Percentiles rank a stretch among this genome's conserved stretches.
These are phyloP conservation scores for Distichodus sexfasciatus DNA, from an alignment of 2,797 vertebrate species.

Conservation along the genomic window DNA sequence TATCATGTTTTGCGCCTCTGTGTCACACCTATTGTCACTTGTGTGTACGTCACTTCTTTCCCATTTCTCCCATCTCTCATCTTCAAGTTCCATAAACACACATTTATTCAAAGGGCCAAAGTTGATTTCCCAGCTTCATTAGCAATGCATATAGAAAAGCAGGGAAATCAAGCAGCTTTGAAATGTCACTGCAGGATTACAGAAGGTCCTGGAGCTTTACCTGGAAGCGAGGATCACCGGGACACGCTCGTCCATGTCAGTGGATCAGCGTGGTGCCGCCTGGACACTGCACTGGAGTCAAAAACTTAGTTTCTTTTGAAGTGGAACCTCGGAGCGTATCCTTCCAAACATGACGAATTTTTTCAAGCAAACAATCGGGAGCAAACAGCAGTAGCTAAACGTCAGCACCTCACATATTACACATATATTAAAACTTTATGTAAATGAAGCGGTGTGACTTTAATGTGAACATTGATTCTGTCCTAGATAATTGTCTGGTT, in stretches of 20 bases:
- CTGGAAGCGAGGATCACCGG: conserved; percentile 30
- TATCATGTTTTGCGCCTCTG: too few relatives aligned
- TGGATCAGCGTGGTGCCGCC: conserved; percentile 32
- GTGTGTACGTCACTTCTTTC: not conserved
- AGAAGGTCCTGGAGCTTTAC: conserved; percentile 36
- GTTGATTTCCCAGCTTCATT: conserved; percentile 44
- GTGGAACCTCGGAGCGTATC: too few relatives aligned
- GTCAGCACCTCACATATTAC: too few relatives aligned
- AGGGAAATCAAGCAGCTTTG: conserved; percentile 41
- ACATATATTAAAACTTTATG: conserved; percentile 4
- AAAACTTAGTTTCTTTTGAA: too few relatives aligned
- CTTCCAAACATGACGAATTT: too few relatives aligned
- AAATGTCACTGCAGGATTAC: conserved; percentile 35
- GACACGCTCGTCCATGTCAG: not conserved
- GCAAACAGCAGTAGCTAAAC: too few relatives aligned
- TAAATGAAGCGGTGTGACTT: too few relatives aligned
- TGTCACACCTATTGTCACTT: not conserved
- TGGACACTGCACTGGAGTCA: conserved; percentile 10
- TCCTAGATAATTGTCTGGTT: not conserved
- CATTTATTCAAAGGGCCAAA: conserved; percentile 46
- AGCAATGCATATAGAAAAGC: conserved; percentile 42
- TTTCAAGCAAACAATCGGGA: too few relatives aligned
- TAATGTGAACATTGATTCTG: not conserved
- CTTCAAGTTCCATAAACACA: conserved; percentile 4
- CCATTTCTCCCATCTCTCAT: not conserved